These are phyloP conservation scores for Torymus auratus DNA, from an alignment of 2,888 invertebrate genomes.

Conservation along the genomic window DNA sequence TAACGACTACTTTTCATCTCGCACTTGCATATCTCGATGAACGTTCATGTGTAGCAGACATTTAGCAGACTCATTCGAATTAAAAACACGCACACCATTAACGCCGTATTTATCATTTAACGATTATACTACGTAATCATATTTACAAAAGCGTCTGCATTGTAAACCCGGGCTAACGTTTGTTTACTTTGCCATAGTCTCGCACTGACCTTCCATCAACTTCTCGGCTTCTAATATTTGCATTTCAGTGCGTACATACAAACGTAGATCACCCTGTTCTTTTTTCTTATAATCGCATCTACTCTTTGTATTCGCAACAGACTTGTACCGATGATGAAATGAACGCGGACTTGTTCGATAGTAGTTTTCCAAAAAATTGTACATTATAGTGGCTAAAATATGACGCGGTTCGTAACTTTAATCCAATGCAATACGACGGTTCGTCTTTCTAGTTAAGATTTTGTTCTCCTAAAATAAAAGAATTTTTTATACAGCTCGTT, in stretches of 20 bases:
- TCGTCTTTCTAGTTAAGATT: slow-evolving; percentile 50
- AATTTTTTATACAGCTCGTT: slow-evolving; percentile 49
- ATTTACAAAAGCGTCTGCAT: slow-evolving; percentile 72
- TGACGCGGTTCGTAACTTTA: slow-evolving; percentile 53
- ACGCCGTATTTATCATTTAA: slow-evolving; percentile 71
- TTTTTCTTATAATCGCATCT: slow-evolving; percentile 49
- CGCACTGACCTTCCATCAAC: slow-evolving; percentile 18
- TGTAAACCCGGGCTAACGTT: slow-evolving; percentile 60
- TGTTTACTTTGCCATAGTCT: slow-evolving; percentile 45
- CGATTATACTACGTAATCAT: slow-evolving; percentile 70
- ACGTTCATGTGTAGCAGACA: slow-evolving; percentile 54
- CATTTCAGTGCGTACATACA: slow-evolving; percentile 45
- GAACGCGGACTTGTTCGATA: slow-evolving; percentile 60
- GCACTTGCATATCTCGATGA: slow-evolving; percentile 61
- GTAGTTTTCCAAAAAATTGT: slow-evolving; percentile 53
- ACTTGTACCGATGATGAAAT: slow-evolving; percentile 57
- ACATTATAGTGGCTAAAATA: slow-evolving; percentile 53
- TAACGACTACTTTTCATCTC: slow-evolving; percentile 59
- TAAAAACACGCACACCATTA: slow-evolving; percentile 74
- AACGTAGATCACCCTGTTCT: slow-evolving; percentile 55
- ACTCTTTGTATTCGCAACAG: slow-evolving; percentile 49
- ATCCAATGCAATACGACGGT: slow-evolving; percentile 50
- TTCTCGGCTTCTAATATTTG: slow-evolving; percentile 43
- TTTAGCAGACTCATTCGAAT: slow-evolving; percentile 73
- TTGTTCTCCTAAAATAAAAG: slow-evolving; percentile 58